phyloP scores from a whole-genome alignment of 2,113 vertebrate species.

The Chitala chitala region DNA sequence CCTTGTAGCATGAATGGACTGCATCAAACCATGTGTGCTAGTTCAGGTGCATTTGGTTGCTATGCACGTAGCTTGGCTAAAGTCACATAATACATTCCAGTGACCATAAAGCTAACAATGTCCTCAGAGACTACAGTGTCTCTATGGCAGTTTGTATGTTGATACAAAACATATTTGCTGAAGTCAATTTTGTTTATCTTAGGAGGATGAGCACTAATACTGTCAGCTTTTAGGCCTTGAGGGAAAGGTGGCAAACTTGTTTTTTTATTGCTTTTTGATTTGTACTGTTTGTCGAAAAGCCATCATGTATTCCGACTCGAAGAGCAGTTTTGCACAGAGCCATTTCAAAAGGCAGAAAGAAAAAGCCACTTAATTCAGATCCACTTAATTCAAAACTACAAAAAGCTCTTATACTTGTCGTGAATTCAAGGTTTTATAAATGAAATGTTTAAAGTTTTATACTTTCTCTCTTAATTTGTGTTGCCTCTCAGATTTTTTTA shows the following conservation, averaged over 20 bases:
- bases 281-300: not conserved
- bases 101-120: not conserved
- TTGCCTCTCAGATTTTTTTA: too few species aligned
- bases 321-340: not conserved
- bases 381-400: not conserved
- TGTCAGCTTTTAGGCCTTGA: conserved; percentile 1
- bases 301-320: not conserved
- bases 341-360: not conserved
- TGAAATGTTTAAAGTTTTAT: not conserved
- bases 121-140: not conserved
- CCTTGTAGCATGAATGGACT: too few species aligned
- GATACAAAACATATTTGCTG: not conserved
- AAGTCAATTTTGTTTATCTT: not conserved
- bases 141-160: not conserved
- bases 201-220: not conserved
- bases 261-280: conserved; percentile 17
- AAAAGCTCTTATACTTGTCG: not conserved
- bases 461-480: too few species aligned
- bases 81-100: not conserved
- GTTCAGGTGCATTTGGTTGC: too few species aligned
- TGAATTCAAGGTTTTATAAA: not conserved
- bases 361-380: not conserved
- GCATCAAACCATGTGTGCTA: too few species aligned
- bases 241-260: not conserved
- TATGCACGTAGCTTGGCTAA: too few species aligned